Conservation (phyloP, 2,113 vertebrate genomes). For the Zapornia atra region DNA sequence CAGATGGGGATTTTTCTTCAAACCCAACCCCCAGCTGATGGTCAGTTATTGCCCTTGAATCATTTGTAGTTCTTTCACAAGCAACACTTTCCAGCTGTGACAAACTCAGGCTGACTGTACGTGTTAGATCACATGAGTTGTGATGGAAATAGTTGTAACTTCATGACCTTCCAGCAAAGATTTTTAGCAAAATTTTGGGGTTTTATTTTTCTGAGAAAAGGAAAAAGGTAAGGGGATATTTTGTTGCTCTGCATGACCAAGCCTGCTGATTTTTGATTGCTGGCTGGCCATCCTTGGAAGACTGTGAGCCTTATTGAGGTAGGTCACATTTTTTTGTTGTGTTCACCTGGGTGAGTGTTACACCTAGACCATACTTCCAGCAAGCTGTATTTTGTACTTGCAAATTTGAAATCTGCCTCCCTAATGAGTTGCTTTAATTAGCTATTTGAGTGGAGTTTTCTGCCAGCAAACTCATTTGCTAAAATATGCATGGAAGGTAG, state of each 20-base stretch:
- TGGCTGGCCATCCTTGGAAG: neutral
- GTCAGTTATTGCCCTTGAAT: neutral
- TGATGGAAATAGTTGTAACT: neutral
- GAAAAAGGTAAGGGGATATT: neutral
- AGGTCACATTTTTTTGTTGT: neutral
- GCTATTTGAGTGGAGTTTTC: neutral
- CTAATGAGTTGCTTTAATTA: conserved; percentile 31
- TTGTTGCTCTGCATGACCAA: neutral
- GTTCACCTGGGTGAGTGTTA: neutral
- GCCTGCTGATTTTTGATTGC: neutral
- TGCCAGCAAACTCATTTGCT: conserved; percentile 23
- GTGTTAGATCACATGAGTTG: neutral
- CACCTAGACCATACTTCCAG: neutral
- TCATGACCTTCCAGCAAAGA: neutral
- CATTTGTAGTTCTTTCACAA: neutral
- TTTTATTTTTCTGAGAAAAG: neutral
- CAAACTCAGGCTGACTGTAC: neutral
- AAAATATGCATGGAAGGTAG: neutral
- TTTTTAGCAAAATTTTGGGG: neutral
- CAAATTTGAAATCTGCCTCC: neutral
- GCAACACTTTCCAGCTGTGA: too few species aligned
- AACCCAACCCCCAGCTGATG: neutral
- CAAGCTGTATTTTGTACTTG: neutral
- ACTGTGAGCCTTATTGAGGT: neutral
- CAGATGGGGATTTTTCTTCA: neutral